phyloP scores from a whole-genome alignment of 1,140 invertebrate species.

The Drosophila carrolli region DNA sequence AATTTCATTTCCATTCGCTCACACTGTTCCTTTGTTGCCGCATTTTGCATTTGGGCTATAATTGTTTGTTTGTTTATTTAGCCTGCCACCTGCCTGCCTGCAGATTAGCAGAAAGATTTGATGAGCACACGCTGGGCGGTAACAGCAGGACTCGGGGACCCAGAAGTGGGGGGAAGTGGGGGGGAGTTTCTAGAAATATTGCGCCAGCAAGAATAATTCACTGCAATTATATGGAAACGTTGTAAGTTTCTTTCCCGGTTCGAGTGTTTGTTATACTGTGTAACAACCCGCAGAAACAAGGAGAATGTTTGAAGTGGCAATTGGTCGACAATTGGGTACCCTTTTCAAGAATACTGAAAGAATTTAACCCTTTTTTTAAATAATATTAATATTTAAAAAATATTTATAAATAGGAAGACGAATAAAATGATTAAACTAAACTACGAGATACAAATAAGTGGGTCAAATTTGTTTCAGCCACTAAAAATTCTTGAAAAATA shows the following conservation, averaged over 20 bases:
- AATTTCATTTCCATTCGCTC: not conserved
- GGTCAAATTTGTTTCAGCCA: too few relatives aligned
- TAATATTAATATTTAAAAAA: too few relatives aligned
- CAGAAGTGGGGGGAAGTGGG: not conserved
- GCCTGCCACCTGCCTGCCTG: slow-evolving; percentile 59
- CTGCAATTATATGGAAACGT: slow-evolving; percentile 56
- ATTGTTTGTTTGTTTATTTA: slow-evolving; percentile 77
- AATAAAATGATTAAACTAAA: too few relatives aligned
- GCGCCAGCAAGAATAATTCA: slow-evolving; percentile 50
- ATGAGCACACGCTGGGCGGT: slow-evolving; percentile 52
- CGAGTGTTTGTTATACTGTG: slow-evolving; percentile 45
- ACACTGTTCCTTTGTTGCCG: slow-evolving; percentile 2
- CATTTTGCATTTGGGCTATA: slow-evolving; percentile 46
- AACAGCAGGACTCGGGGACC: slow-evolving; percentile 6
- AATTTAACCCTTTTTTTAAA: too few relatives aligned
- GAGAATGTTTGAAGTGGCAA: too few relatives aligned
- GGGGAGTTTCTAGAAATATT: slow-evolving; percentile 33
- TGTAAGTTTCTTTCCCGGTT: slow-evolving; percentile 10
- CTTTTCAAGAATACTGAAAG: not conserved
- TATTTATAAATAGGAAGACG: too few relatives aligned
- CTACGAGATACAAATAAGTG: too few relatives aligned
- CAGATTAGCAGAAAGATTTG: slow-evolving; percentile 75
- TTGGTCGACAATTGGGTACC: not conserved
- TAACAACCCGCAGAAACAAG: slow-evolving; percentile 20
- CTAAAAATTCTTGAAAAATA: too few relatives aligned